A percentile compares a stretch with the other conserved stretches of the same genome.
These are phyloP conservation scores for Cyclophora punctaria DNA, from an alignment of 2,888 invertebrate species.

Conservation along the genomic window DNA sequence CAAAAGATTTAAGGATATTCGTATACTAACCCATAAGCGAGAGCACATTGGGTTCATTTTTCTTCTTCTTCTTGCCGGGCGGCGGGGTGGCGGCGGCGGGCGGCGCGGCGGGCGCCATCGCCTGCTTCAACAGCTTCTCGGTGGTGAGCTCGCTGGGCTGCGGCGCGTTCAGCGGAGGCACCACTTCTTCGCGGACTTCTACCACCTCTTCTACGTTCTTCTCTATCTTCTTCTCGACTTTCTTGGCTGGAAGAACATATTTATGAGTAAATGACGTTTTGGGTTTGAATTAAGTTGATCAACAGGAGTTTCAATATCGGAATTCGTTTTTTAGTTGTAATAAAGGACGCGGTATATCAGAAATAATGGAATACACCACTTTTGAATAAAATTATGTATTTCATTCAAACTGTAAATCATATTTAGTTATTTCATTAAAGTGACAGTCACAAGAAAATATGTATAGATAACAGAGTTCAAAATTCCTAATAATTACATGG, in stretches of 20 bases:
- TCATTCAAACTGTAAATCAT: too few relatives aligned
- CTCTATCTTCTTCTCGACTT: slow-evolving; percentile 44
- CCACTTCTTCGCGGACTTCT: slow-evolving; percentile 42
- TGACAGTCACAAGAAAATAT: too few relatives aligned
- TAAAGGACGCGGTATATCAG: too few relatives aligned
- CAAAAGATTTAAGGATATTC: too few relatives aligned
- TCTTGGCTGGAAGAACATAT: slow-evolving; percentile 37
- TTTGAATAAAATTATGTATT: too few relatives aligned
- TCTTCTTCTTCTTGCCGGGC: slow-evolving; percentile 60
- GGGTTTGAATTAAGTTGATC: too few relatives aligned
- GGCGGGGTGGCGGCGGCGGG: slow-evolving; percentile 37
- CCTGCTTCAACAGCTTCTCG: slow-evolving; percentile 59
- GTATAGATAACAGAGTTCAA: too few relatives aligned
- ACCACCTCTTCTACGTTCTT: slow-evolving; percentile 27
- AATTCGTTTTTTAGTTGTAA: too few relatives aligned
- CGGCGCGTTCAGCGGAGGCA: slow-evolving; percentile 54
- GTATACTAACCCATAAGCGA: slow-evolving; percentile 54
- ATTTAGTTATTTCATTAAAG: too few relatives aligned
- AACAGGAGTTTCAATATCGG: too few relatives aligned
- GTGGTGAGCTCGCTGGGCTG: slow-evolving; percentile 65
- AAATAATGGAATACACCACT: too few relatives aligned
- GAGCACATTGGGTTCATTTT: slow-evolving; percentile 53
- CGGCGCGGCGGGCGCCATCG: slow-evolving; percentile 28
- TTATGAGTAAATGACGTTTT: neutral
- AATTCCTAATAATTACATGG: too few relatives aligned